Conservation (phyloP, 2,113 vertebrate genomes). For the Hucho hucho region DNA sequence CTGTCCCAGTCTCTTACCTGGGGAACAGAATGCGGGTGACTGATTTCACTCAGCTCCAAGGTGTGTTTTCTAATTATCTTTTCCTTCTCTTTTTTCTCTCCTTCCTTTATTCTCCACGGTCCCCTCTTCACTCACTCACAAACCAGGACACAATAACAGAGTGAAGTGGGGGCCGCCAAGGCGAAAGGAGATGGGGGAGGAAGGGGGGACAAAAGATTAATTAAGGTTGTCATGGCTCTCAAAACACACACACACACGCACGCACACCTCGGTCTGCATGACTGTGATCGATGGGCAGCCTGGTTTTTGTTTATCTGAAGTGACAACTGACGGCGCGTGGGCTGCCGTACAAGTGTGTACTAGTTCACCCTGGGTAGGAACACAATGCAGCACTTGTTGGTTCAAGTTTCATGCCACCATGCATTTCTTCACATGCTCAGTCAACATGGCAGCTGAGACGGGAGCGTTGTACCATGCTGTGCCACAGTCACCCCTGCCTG, state of each 20-base stretch:
- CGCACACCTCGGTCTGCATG: background rate
- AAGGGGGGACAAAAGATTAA: background rate
- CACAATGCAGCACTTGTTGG: background rate
- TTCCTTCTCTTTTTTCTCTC: background rate
- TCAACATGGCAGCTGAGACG: too few relatives aligned
- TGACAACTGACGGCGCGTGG: background rate
- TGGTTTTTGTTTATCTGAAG: slow-evolving; percentile 13
- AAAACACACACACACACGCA: background rate
- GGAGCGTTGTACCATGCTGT: background rate
- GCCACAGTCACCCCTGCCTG: slow-evolving; percentile 25
- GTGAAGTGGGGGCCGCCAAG: background rate
- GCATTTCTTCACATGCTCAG: too few relatives aligned
- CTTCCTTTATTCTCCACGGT: too few relatives aligned
- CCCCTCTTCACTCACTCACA: background rate
- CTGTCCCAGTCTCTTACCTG: background rate
- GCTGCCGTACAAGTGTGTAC: background rate
- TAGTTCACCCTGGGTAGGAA: background rate
- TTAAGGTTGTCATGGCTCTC: background rate
- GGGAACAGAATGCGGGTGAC: background rate
- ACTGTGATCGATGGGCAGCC: slow-evolving; percentile 2
- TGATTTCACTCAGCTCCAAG: slow-evolving; percentile 8
- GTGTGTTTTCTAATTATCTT: slow-evolving; percentile 13
- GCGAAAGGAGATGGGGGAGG: background rate
- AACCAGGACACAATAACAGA: background rate
- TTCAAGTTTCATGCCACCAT: background rate